A percentile compares a stretch with the other conserved stretches of the same genome.
Conservation (phyloP, 1,140 invertebrate genomes). For the Arion vulgaris region DNA sequence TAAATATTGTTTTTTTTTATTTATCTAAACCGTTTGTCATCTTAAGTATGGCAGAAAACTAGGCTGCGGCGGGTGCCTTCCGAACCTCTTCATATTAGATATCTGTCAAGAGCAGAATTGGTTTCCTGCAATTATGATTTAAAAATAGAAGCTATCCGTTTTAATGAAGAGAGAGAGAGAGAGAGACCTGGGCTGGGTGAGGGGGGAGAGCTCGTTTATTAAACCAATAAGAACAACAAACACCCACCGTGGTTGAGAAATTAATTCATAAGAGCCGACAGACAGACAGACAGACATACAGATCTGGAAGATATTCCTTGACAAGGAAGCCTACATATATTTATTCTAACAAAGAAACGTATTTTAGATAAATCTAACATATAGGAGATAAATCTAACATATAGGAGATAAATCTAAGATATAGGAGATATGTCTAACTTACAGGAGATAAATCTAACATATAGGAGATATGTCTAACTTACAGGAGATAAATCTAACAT, state of each 20-base stretch:
- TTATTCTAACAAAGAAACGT: no score
- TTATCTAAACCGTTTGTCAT: background rate
- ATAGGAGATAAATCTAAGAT: background rate
- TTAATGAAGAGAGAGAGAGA: background rate
- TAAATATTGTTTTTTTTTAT: background rate
- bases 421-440: background rate
- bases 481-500: no score
- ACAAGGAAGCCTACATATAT: no score
- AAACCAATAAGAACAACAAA: conserved; percentile 2
- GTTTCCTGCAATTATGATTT: background rate
- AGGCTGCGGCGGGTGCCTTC: background rate
- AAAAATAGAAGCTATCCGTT: background rate
- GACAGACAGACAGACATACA: background rate
- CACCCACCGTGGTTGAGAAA: background rate
- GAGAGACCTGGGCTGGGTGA: no score
- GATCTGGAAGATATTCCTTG: no score
- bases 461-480: no score
- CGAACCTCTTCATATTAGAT: background rate
- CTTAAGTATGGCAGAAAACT: background rate
- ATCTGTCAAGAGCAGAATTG: background rate
- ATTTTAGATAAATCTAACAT: background rate
- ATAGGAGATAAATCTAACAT: background rate
- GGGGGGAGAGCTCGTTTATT: background rate
- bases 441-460: no score
- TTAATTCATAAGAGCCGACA: background rate